Base-by-base conservation (phyloP, 2,888 invertebrate species). In the Pollenia amentaria region DNA sequence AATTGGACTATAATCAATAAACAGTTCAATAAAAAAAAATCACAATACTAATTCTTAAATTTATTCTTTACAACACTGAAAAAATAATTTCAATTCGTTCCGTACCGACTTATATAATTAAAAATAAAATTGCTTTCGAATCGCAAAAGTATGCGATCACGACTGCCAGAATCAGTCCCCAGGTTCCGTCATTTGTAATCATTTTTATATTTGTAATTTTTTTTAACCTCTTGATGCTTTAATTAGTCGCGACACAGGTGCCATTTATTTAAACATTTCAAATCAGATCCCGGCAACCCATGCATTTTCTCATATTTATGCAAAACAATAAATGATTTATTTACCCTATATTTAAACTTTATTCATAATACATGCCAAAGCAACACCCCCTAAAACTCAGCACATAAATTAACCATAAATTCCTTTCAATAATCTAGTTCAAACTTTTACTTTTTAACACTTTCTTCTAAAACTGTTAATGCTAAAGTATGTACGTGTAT, bases 391-490 rank as follows among this genome's bases (percentile, higher is more conserved):
- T 38, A 48, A 77, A 21, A 3, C 14, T 4, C 18, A 29, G 0
- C 42, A 44, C 18, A 16, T 16, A 18, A 8, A 40, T 44, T 48
- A 29, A 57, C 18, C 55, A 3, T 21, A 12, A 65, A 77, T 16
- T 62, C 21, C 9, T 18, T 75, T 18, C 8, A 51, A n/a, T 7
- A 12, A 73, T 11, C 16, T 14, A 14, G 0, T 10, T 67, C 42
- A 14, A 7, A 62, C 38, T 76, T 76, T 53, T 40, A 55, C 21
- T 70, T 48, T 64, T 64, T n/a, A 83, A 77, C 53, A 76, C 70
- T 72, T 77, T 77, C 40, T 57, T 48, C 1, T 12, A 40, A 57
- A 75, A 67, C 55, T 62, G 14, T 40, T 21, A 53, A 29, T 44
- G 16, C 55, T 14, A 6, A 42, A 55, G 55, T 55, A 21, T 60